phyloP scores from a whole-genome alignment of 2,888 invertebrate genomes.

The Abrostola tripartita region DNA sequence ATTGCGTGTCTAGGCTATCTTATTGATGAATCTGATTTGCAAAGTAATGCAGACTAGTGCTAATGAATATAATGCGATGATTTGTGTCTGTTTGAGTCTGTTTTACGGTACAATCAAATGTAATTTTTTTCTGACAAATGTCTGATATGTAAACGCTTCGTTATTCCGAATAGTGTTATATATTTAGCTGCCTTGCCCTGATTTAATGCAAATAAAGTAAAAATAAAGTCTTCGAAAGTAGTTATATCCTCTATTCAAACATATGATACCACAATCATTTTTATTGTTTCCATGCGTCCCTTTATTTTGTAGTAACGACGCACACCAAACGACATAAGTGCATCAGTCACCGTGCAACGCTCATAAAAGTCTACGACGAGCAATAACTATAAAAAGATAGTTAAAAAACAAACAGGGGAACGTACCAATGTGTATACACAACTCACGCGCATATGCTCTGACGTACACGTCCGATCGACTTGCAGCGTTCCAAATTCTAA shows the following conservation, averaged over 20 bases:
- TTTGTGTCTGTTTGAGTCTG: too few species aligned
- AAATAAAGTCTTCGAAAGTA: not conserved
- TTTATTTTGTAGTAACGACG: constrained; percentile 21
- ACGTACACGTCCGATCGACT: constrained; percentile 52
- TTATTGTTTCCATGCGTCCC: constrained; percentile 40
- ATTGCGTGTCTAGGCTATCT: constrained; percentile 23
- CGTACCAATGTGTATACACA: constrained; percentile 57
- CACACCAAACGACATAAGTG: constrained; percentile 44
- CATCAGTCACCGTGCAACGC: constrained; percentile 68
- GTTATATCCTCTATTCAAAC: constrained; percentile 6
- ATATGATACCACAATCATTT: constrained; percentile 24
- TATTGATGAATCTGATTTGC: constrained; percentile 19
- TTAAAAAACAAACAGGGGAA: constrained; percentile 67
- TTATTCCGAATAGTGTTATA: too few species aligned
- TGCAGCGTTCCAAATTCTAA: constrained; percentile 46
- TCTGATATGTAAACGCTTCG: too few species aligned
- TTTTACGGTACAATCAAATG: too few species aligned
- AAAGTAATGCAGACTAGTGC: constrained; percentile 11
- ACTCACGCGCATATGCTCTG: constrained; percentile 56
- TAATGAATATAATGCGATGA: not conserved
- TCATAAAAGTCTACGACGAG: constrained; percentile 70
- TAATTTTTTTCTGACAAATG: too few species aligned
- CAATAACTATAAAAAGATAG: constrained; percentile 70
- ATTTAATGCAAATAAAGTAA: not conserved
- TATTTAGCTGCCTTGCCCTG: too few species aligned